Evolutionary conservation across 92 coral and sea anemone genomes (phyloP), one percentile per base, ranked within the genome.

Genomic region (Galaxea fascicularis): DNA sequence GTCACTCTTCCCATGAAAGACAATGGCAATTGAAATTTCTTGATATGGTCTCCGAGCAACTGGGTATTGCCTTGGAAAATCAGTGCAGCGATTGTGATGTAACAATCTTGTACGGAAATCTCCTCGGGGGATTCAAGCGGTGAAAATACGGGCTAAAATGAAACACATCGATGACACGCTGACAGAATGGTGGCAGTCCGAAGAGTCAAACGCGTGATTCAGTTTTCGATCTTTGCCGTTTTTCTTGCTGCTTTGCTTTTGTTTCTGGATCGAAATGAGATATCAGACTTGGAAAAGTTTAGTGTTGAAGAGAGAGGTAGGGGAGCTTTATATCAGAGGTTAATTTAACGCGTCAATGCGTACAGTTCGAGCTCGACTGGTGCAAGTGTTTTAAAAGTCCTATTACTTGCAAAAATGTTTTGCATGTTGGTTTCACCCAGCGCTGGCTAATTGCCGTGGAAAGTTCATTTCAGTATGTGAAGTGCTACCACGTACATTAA

Each of bases 161-260:
- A 82, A 31, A 51, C 27, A 78, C n/a, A 44, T 15, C 56, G 18
- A 8, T 22, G 18, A 30, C 51, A 63, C 4, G 17, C 39, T 18
- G 67, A 70, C 77, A 82, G 69, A 45, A 94, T 94, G 98, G 95
- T 94, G 17, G 93, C 91, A 24, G 70, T 77, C 8, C 92, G 90
- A 39, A 76, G 90, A 65, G 87, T 90, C 77, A 94, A 92, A 39
- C 93, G 85, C 47, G 65, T 89, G 17, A 53, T 87, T 21, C 92
- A 92, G 70, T 82, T 90, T 51, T 79, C 94, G 29, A 73, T 91
- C 22, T 78, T 89, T 26, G 92, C 79, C 41, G 78, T 92, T 52
- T 18, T 92, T 12, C 59, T 84, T 59, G 77, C 85, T 26, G 78
- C 93, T 21, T 35, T 81, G 20, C 74, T 91, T 2, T 74, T 87